Conservation (phyloP, 2,797 vertebrate genomes). For the Premnoplex brunnescens region DNA sequence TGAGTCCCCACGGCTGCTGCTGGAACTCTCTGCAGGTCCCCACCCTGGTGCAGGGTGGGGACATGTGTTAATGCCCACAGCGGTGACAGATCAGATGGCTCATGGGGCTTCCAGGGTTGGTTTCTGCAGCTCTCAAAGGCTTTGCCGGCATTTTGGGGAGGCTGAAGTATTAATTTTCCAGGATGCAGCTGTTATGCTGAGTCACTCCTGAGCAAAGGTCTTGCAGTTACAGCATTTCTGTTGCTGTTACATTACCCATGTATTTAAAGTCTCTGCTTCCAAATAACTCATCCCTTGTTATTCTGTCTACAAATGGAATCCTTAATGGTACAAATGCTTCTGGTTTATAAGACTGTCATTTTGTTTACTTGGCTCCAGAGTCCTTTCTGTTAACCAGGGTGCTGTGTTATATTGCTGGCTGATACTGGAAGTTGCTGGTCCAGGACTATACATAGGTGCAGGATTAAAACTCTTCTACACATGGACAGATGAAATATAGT, state of each 20-base stretch:
- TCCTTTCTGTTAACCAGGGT: background rate
- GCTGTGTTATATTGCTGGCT: background rate
- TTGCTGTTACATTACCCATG: background rate
- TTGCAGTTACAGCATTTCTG: background rate
- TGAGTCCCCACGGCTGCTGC: rapidly evolving
- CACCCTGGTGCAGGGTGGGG: rapidly evolving
- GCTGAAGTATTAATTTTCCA: background rate
- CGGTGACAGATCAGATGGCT: background rate
- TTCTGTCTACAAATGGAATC: background rate
- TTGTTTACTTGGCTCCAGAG: background rate
- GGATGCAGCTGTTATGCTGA: conserved; percentile 51
- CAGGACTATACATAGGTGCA: background rate
- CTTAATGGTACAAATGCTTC: background rate
- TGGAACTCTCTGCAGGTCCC: background rate
- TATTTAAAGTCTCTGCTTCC: background rate
- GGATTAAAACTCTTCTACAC: background rate
- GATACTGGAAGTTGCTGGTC: background rate
- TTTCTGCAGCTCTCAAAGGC: background rate
- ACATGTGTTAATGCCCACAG: background rate
- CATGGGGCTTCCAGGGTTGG: background rate
- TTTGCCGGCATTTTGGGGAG: background rate
- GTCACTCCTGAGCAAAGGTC: background rate
- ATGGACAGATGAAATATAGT: background rate
- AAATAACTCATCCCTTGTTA: background rate
- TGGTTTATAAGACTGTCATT: conserved; percentile 6